Percentiles rank a stretch among this genome's conserved stretches.
These are phyloP conservation scores for Porites australiensis DNA, from an alignment of 64 coral and sea anemone genomes.

Conservation along the genomic window DNA sequence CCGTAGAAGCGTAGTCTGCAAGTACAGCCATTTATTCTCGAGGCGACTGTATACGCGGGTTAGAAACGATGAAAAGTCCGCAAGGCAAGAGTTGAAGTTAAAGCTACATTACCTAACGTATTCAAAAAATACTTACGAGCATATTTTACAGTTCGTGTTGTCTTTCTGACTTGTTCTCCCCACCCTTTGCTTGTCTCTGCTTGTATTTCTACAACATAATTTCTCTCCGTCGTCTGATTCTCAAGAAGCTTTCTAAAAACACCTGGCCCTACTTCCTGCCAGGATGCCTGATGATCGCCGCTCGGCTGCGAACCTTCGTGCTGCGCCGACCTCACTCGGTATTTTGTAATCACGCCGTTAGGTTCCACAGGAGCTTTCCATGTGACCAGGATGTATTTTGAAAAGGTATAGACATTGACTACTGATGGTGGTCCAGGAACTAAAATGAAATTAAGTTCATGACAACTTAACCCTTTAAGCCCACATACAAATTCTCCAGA, in stretches of 20 bases:
- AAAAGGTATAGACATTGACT: conserved; percentile 42
- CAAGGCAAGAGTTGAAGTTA: no score
- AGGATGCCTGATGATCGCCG: neutral
- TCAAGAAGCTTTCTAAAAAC: conserved; percentile 2
- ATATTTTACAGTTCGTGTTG: neutral
- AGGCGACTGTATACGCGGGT: no score
- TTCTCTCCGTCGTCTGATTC: neutral
- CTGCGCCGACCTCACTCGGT: conserved; percentile 7
- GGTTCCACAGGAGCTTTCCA: conserved; percentile 49
- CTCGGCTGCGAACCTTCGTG: neutral
- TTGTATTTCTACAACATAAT: conserved; percentile 53
- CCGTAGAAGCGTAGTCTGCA: no score
- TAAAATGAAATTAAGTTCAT: neutral
- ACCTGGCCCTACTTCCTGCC: neutral
- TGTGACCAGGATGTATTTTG: conserved; percentile 60
- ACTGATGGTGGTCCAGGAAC: conserved; percentile 45
- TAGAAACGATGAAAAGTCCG: no score
- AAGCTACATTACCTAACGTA: no score
- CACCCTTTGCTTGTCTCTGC: conserved; percentile 20
- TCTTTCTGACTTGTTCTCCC: neutral
- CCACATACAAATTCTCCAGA: no score
- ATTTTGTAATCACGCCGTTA: conserved; percentile 59
- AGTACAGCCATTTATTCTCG: no score
- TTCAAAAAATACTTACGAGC: neutral
- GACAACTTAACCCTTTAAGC: no score